Base-by-base conservation (phyloP, 2,113 vertebrate genomes). In the Ramphastos sulfuratus region DNA sequence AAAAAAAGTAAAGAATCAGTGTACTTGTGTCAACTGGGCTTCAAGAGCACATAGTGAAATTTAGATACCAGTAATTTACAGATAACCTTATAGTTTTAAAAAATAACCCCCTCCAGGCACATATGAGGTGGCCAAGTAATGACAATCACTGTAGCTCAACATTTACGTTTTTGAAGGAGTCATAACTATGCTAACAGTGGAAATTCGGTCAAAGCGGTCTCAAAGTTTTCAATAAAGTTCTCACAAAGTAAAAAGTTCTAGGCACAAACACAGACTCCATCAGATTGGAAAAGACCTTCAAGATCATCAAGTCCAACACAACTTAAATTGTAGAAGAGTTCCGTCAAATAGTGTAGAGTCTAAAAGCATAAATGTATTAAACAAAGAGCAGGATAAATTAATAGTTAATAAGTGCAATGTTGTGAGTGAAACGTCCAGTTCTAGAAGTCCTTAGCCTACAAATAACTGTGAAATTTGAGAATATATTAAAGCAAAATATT, bases 311-410 rank as follows among this genome's bases (percentile, higher is more conserved):
- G 39, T 12, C 39, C 37, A 37, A 37, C 37, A 37, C 37, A 37
- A 37, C 37, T 37, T 80, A 11, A 76, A 35, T 31, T 60, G 5
- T 28, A 16, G 44, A 44, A 44, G 13, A 44, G 44, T 44, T 28
- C 20, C 15, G 52, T 9, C 12, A 60, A 7, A 60, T 50, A 59
- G 1, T 4, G 0, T 28, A 48, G 12, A 65, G 0, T 1, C 7
- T 3, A 24, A 42, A 56, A 44, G 8, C 31, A 81, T 37, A 48
- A 81, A 76, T 8, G 0, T 1, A 0, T 55, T 46, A 15, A 67
- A 64, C 59, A 80, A 67, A 37, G 5, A 82, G 19, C 1, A 71
- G 2, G 5, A 63, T 61, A 54, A 89, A 59, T 72, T 58, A 82
- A 79, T 79, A 69, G 7, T n/a, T n/a, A n/a, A n/a, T 52, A 71